These are phyloP conservation scores for Agrochola lota DNA, from an alignment of 2,888 invertebrate genomes.

Conservation along the genomic window DNA sequence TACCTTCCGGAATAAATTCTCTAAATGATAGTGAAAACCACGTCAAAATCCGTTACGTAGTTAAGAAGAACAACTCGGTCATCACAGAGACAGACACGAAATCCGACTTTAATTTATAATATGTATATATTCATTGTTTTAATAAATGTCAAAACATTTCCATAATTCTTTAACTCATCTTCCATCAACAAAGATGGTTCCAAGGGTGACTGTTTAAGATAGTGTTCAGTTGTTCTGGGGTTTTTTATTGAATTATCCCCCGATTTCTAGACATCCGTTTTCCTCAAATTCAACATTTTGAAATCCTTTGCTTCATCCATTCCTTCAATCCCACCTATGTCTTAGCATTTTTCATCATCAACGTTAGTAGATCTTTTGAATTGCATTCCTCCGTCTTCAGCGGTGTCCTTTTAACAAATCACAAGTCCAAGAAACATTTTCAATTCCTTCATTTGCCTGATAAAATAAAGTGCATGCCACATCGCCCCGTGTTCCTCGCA, in stretches of 20 bases:
- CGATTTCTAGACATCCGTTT: not conserved
- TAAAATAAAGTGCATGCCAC: constrained; percentile 56
- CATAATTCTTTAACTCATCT: not conserved
- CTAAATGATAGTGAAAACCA: too few relatives aligned
- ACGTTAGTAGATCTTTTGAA: not conserved
- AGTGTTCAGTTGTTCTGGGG: too few relatives aligned
- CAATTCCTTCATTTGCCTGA: constrained; percentile 39
- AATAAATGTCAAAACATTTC: not conserved
- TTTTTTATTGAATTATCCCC: too few relatives aligned
- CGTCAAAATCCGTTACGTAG: too few relatives aligned
- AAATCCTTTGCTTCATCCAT: not conserved
- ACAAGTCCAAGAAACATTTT: constrained; percentile 28
- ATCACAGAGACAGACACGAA: too few relatives aligned
- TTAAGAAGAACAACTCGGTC: too few relatives aligned
- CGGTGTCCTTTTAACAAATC: constrained; percentile 14
- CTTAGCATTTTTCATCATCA: not conserved
- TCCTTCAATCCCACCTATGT: not conserved
- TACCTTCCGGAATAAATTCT: too few relatives aligned
- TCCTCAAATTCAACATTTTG: not conserved
- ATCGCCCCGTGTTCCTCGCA: constrained; percentile 19
- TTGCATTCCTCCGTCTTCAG: not conserved
- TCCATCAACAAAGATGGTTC: too few relatives aligned
- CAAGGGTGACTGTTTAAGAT: too few relatives aligned
- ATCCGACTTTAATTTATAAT: too few relatives aligned
- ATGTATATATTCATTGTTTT: not conserved